These are phyloP conservation scores for Halichoerus grypus DNA, from an alignment of 2,113 vertebrate genomes.

Conservation along the genomic window DNA sequence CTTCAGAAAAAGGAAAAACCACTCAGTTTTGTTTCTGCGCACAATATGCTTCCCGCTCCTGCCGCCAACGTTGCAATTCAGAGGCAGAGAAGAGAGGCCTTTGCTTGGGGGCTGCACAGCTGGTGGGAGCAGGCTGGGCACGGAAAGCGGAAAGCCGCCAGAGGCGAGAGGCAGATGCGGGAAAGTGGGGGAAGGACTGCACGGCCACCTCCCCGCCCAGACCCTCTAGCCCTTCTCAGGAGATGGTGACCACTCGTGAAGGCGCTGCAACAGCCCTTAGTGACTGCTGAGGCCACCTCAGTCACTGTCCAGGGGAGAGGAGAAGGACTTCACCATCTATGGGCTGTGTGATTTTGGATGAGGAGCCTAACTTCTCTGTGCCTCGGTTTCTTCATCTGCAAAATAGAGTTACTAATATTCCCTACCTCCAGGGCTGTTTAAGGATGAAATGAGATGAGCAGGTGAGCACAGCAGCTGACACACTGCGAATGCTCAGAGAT, in stretches of 20 bases:
- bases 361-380: background rate
- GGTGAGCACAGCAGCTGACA: background rate
- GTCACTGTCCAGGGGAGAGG: background rate
- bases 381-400: constrained; percentile 39
- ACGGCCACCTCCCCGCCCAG: background rate
- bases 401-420: background rate
- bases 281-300: background rate
- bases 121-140: background rate
- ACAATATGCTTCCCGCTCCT: constrained; percentile 74
- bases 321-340: background rate
- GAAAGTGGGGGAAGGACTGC: background rate
- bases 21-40: constrained; percentile 73
- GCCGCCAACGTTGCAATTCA: constrained; percentile 78
- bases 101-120: background rate
- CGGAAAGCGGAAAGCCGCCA: background rate
- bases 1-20: constrained; percentile 81
- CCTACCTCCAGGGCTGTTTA: background rate
- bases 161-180: background rate
- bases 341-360: background rate
- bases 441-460: background rate
- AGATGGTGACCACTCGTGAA: background rate
- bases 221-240: no score
- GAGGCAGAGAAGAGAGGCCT: constrained; percentile 69
- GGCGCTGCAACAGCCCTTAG: background rate
- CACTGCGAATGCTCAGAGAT: background rate